Percentiles rank a stretch among this genome's conserved stretches.
Evolutionary conservation across 64 coral and sea anemone genomes (phyloP).

Genomic region (Porites lutea): DNA sequence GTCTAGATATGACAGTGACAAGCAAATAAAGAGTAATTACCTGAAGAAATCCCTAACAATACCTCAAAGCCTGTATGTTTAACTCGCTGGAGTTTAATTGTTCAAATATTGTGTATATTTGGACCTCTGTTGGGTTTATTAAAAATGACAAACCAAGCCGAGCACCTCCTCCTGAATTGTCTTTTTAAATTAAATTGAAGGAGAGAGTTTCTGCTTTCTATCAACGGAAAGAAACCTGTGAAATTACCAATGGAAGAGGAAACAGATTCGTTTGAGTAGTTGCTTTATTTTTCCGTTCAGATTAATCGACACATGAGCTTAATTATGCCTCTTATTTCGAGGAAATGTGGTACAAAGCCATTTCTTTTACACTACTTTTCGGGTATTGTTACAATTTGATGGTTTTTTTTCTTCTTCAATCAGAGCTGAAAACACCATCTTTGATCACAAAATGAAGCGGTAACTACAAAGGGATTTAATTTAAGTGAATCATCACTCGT

Average conservation of each 20-base stretch:
- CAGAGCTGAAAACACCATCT: slow-evolving; percentile 42
- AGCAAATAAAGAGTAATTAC: slow-evolving; percentile 96
- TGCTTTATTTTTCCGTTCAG: slow-evolving; percentile 37
- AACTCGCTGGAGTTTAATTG: slow-evolving; percentile 83
- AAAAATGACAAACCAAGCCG: slow-evolving; percentile 52
- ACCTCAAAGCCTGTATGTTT: slow-evolving; percentile 83
- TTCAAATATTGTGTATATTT: slow-evolving; percentile 71
- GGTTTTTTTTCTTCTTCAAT: slow-evolving; percentile 43
- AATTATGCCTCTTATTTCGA: slow-evolving; percentile 47
- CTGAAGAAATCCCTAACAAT: slow-evolving; percentile 84
- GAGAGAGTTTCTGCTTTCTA: slow-evolving; percentile 23
- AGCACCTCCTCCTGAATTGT: slow-evolving; percentile 61
- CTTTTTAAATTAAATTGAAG: slow-evolving; percentile 70
- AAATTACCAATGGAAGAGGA: slow-evolving; percentile 50
- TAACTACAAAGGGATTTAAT: slow-evolving; percentile 43
- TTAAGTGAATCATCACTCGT: slow-evolving; percentile 35
- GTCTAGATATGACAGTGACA: slow-evolving; percentile 57
- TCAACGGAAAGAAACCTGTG: slow-evolving; percentile 46
- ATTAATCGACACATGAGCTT: slow-evolving; percentile 47
- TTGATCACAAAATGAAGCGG: slow-evolving; percentile 38
- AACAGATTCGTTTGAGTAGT: slow-evolving; percentile 25
- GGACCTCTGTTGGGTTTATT: slow-evolving; percentile 64
- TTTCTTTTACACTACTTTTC: slow-evolving; percentile 49
- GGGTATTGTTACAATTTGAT: slow-evolving; percentile 33
- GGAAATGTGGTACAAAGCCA: slow-evolving; percentile 30